phyloP scores from a whole-genome alignment of 1,140 invertebrate species.

The Rhynchophorus ferrugineus region DNA sequence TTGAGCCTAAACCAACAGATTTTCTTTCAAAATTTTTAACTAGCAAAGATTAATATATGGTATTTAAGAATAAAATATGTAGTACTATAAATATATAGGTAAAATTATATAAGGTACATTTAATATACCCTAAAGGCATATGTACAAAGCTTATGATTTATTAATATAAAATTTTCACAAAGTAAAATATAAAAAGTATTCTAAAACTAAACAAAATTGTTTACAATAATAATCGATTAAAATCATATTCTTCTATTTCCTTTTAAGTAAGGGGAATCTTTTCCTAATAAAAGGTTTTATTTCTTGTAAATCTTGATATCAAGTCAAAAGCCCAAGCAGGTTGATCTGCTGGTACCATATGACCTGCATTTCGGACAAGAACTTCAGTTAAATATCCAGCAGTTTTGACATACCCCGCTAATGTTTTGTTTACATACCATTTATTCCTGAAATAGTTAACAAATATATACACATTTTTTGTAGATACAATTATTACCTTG shows the following conservation, averaged over 20 bases:
- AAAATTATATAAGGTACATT: no score
- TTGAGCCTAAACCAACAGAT: conserved; percentile 76
- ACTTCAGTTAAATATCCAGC: conserved; percentile 67
- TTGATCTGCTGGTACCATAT: conserved; percentile 74
- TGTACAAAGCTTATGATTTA: no score
- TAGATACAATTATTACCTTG: conserved; percentile 34
- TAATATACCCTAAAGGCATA: no score
- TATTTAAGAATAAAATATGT: neutral
- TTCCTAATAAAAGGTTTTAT: conserved; percentile 46
- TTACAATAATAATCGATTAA: no score
- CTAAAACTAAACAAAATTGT: no score
- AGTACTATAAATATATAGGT: no score
- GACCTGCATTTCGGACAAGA: conserved; percentile 68
- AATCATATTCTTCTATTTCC: no score
- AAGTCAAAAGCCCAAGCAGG: conserved; percentile 66
- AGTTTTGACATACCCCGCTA: conserved; percentile 66
- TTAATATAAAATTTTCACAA: no score
- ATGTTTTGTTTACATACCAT: conserved; percentile 57
- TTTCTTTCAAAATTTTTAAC: conserved; percentile 83
- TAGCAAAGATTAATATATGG: conserved; percentile 25
- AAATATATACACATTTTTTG: neutral
- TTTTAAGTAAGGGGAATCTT: no score
- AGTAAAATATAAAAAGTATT: no score
- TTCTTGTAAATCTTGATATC: conserved; percentile 62
- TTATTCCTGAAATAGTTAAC: conserved; percentile 22